Percentiles rank a stretch among this genome's conserved stretches.
Evolutionary conservation across 2,797 vertebrate genomes (phyloP).

Genomic region (Phoxinus dragarum): DNA sequence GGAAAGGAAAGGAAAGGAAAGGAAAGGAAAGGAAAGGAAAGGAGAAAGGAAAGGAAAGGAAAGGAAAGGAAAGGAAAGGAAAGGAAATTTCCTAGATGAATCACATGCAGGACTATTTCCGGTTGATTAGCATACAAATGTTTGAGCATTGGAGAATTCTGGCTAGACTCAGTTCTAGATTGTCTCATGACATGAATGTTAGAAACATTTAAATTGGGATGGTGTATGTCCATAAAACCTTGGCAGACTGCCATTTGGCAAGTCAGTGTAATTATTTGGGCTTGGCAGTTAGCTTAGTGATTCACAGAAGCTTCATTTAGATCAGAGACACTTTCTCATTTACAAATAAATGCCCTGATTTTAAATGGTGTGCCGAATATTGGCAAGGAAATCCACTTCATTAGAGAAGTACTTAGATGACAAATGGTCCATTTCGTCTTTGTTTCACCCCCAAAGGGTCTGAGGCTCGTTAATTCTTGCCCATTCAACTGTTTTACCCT

Average conservation of each 20-base stretch:
- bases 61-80: background rate
- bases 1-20: no score
- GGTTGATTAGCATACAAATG: conserved; percentile 22
- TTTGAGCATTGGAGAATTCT: background rate
- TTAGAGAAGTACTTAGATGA: conserved; percentile 51
- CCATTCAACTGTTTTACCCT: background rate
- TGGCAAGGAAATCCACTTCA: conserved; percentile 50
- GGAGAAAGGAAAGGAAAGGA: no score
- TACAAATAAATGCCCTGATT: conserved; percentile 52
- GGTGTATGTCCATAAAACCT: conserved; percentile 6
- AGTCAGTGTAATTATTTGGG: conserved; percentile 32
- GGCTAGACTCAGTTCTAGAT: background rate
- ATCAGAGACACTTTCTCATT: conserved; percentile 53
- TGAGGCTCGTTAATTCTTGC: conserved; percentile 31
- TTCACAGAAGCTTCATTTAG: conserved; percentile 45
- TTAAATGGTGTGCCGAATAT: conserved; percentile 43
- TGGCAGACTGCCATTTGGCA: conserved; percentile 44
- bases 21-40: no score
- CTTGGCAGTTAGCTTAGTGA: conserved; percentile 47
- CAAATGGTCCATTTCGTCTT: conserved; percentile 45
- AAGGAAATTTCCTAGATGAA: background rate
- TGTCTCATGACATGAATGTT: conserved; percentile 11
- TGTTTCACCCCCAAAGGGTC: conserved; percentile 13
- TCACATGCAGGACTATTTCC: background rate
- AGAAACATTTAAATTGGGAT: conserved; percentile 28